Base-by-base conservation (phyloP, 2,888 invertebrate species). In the Gandaritis pyraliata region DNA sequence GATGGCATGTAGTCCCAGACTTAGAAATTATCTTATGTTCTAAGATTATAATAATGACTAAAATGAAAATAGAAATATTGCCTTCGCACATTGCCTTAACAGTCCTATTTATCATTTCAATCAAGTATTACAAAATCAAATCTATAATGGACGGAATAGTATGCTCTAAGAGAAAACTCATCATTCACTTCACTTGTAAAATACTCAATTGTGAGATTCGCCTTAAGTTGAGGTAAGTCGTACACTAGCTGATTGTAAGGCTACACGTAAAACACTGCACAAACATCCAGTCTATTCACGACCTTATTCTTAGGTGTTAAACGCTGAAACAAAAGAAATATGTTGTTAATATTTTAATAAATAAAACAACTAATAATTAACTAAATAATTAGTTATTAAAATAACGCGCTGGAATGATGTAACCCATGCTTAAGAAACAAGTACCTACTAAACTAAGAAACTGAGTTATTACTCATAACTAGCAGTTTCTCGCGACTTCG, bases 41-140 rank as follows among this genome's bases (percentile, higher is more conserved):
- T 63, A 63, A 38, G 39, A 60, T 58, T 68, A 70, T 48, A 59
- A 56, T 56, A 63, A 67, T 78, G 90, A 90, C 85, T 90, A 86
- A 90, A 91, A 90, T 90, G 90, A 91, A 87, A 90, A 91, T 90
- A 91, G 90, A 91, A 91, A 84, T 83, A 71, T 65, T 71, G 75
- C 68, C 73, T 71, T 73, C 70, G 73, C 52, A 62, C 51, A 57
- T 82, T 80, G 81, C 76, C 76, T 78, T 80, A 77, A 23, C 64
- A 82, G 84, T 90, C 90, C 90, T 91, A 90, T 91, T 23, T 91
- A 79, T 87, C 90, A 89, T 89, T 89, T 88, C 78, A 89, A 86
- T 89, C 89, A 55, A 69, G 64, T 57, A 60, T 62, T 66, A 66
- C 61, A 70, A 68, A 61, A 62, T 65, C 74, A 78, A 77, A 79